A percentile compares a stretch with the other conserved stretches of the same genome.
Evolutionary conservation across 2,797 vertebrate genomes (phyloP).

Genomic region (Mus spretus): DNA sequence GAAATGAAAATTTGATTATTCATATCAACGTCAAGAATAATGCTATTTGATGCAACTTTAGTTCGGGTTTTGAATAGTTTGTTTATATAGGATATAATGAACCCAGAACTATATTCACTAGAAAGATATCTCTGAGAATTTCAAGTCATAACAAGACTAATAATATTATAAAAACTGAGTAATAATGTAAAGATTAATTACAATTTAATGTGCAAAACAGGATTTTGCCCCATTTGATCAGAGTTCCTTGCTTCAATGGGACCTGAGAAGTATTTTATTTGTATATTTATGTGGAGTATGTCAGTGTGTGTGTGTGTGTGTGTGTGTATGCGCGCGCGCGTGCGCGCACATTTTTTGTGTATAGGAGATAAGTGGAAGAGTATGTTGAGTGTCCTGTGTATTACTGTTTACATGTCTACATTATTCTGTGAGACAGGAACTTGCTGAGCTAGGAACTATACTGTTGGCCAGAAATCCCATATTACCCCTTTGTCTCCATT

Average conservation of each 20-base stretch:
- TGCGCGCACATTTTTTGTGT: not conserved
- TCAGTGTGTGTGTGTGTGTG: not conserved
- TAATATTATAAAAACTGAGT: conserved; percentile 4
- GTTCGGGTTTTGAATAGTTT: conserved; percentile 34
- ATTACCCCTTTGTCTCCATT: not conserved
- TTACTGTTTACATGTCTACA: not conserved
- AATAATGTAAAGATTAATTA: not conserved
- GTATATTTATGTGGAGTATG: not conserved
- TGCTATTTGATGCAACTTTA: conserved; percentile 40
- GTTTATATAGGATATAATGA: conserved; percentile 36
- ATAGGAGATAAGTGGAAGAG: not conserved
- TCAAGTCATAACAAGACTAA: conserved; percentile 3
- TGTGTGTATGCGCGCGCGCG: no score
- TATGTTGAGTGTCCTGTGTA: not conserved
- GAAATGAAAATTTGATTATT: conserved; percentile 40
- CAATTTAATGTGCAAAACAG: not conserved
- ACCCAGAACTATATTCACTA: not conserved
- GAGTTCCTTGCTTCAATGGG: not conserved
- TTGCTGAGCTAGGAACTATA: not conserved
- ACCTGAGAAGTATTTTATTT: not conserved
- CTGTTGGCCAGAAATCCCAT: no score
- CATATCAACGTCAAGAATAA: not conserved
- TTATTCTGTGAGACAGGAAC: not conserved
- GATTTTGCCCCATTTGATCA: not conserved
- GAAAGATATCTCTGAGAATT: not conserved